These are phyloP conservation scores for Dicentrarchus labrax DNA, from an alignment of 2,113 vertebrate genomes.

Conservation along the genomic window DNA sequence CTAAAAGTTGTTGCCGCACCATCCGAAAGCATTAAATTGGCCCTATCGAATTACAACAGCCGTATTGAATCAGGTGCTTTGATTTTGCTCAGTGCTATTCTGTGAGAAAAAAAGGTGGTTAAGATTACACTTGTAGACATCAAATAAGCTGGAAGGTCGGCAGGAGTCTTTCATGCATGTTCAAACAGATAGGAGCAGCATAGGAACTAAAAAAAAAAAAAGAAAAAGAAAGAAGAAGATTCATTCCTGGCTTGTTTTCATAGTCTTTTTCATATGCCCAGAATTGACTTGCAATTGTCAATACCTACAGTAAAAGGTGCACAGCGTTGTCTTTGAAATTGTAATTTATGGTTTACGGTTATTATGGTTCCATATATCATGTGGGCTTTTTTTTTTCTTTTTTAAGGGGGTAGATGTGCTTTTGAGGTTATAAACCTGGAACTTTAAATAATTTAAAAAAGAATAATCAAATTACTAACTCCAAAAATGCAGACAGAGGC, in stretches of 20 bases:
- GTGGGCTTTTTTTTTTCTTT: constrained; percentile 7
- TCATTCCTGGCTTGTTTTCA: constrained; percentile 59
- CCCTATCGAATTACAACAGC: constrained; percentile 62
- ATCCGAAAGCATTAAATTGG: constrained; percentile 51
- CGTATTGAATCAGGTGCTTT: constrained; percentile 66
- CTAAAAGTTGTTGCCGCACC: constrained; percentile 40
- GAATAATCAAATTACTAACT: constrained; percentile 51
- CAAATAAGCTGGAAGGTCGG: constrained; percentile 72
- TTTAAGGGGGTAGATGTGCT: constrained; percentile 13
- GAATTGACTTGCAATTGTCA: constrained; percentile 71
- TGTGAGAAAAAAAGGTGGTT: constrained; percentile 66
- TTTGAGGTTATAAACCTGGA: constrained; percentile 57
- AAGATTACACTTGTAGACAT: constrained; percentile 69
- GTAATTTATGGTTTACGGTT: constrained; percentile 73
- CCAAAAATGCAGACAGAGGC: constrained; percentile 16
- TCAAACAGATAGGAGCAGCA: constrained; percentile 74
- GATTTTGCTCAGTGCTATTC: constrained; percentile 57
- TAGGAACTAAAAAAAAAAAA: constrained; percentile 22
- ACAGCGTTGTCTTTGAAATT: constrained; percentile 77
- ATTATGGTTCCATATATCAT: constrained; percentile 40
- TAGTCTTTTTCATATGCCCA: constrained; percentile 61
- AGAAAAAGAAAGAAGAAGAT: constrained; percentile 19
- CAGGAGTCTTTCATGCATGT: constrained; percentile 71
- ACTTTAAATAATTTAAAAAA: constrained; percentile 62
- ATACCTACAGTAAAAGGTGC: constrained; percentile 67